Base-by-base conservation (phyloP, 2,113 vertebrate species). In the Caretta caretta region DNA sequence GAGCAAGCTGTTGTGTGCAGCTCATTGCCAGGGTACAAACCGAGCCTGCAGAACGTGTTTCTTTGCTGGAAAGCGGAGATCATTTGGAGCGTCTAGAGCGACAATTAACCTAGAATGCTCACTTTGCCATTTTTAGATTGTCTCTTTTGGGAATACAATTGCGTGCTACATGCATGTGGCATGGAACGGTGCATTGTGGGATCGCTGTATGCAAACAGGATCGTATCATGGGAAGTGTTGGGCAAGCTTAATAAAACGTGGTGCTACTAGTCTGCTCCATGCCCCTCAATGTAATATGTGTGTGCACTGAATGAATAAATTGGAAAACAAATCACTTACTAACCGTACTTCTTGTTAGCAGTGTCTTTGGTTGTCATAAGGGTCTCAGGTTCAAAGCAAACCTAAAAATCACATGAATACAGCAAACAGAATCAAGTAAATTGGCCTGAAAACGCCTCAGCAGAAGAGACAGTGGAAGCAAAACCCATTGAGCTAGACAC, bases 141-240 rank as follows among this genome's bases (percentile, higher is more conserved):
- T 31, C 11, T 62, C 57, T 59, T 59, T 59, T 62, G 57, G 57
- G 57, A 31, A 62, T n/a, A 69, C 62, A 69, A 5, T 2, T 59
- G 0, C 17, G 2, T 1, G 0, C 35, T 5, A 13, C 11, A 17
- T 48, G 0, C 7, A 0, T 8, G 13, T 46, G 80, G 46, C 84
- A 46, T 1, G 56, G n/a, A 84, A 3, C 29, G 13, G 22, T 0
- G 22, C 72, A 8, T 31, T 62, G 38, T 1, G 5, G 1, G 75
- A 1, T 8, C 5, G 2, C 1, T 3, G 51, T 14, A 7, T 53
- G 69, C 1, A 11, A 53, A 89, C 50, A 22, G 9, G 5, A 10
- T 35, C 5, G n/a, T 78, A 48, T 4, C 29, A 42, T 0, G 72
- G 82, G 87, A 88, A 69, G n/a, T 3, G 35, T 1, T 86, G 69